Percentiles rank a stretch among this genome's conserved stretches.
phyloP scores from a whole-genome alignment of 2,797 vertebrate species.

The Acipenser oxyrinchus region DNA sequence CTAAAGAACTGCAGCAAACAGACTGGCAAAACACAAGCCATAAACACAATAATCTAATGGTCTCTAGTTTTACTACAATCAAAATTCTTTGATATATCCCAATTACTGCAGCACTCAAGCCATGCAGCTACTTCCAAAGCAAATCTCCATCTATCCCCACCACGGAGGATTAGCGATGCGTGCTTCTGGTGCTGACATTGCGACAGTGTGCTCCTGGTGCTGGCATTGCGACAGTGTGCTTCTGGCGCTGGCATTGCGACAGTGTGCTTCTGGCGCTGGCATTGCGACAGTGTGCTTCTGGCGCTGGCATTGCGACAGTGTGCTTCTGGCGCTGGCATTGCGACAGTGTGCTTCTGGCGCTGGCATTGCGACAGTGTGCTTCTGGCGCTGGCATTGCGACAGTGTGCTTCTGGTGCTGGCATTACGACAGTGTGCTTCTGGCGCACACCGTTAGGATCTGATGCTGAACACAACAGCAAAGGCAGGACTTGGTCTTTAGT shows the following conservation, averaged over 20 bases:
- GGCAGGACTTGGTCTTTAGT: neutral
- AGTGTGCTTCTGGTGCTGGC: neutral
- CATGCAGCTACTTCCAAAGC: conserved; percentile 14
- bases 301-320: neutral
- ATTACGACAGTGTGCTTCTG: neutral
- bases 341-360: neutral
- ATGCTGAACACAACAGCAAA: neutral
- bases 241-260: too few species aligned
- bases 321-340: neutral
- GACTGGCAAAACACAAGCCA: conserved; percentile 72
- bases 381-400: neutral
- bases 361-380: neutral
- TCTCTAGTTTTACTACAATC: conserved; percentile 71
- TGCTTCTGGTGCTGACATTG: neutral
- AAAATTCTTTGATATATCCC: conserved; percentile 67
- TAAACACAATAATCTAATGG: conserved; percentile 83
- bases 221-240: too few species aligned
- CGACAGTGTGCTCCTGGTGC: neutral
- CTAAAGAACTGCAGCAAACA: conserved; percentile 82
- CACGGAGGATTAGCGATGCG: neutral
- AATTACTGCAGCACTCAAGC: conserved; percentile 66
- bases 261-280: neutral
- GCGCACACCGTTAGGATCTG: neutral
- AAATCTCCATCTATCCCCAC: too few species aligned
- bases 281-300: too few species aligned